Percentiles rank a stretch among this genome's conserved stretches.
These are phyloP conservation scores for Melanophora roralis DNA, from an alignment of 2,888 invertebrate genomes.

Conservation along the genomic window DNA sequence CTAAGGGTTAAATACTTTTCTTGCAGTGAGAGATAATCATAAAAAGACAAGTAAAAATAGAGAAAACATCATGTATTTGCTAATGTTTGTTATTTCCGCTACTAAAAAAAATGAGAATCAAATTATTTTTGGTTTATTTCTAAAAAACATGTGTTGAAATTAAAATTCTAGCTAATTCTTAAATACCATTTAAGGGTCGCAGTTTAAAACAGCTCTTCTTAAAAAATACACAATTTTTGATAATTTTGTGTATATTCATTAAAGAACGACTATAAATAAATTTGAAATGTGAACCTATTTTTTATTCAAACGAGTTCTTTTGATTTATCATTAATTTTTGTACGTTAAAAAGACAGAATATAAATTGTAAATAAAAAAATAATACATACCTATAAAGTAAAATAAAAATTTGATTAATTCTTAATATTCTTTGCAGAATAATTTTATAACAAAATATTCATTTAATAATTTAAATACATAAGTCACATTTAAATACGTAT, in stretches of 20 bases:
- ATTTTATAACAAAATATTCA: slow-evolving; percentile 41
- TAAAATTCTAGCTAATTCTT: slow-evolving; percentile 46
- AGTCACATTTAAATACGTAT: neutral
- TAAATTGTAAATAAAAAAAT: slow-evolving; percentile 8
- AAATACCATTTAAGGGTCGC: neutral
- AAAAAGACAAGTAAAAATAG: neutral
- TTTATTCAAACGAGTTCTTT: neutral
- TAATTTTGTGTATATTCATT: neutral
- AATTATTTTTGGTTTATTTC: neutral
- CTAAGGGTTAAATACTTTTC: too few species aligned
- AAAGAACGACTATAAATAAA: neutral
- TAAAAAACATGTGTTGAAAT: slow-evolving; percentile 34
- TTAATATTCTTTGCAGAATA: slow-evolving; percentile 58
- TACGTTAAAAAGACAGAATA: slow-evolving; percentile 2
- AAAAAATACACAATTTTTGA: slow-evolving; percentile 25
- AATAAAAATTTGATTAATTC: slow-evolving; percentile 40
- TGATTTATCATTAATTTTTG: slow-evolving; percentile 8
- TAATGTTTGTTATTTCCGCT: slow-evolving; percentile 48
- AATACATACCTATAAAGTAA: too few species aligned
- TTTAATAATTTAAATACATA: slow-evolving; percentile 32
- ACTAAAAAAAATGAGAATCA: neutral
- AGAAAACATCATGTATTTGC: slow-evolving; percentile 6
- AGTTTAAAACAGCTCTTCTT: neutral
- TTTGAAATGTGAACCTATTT: neutral
- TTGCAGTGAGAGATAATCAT: neutral